These are phyloP conservation scores for Brachyhypopomus occidentalis DNA, from an alignment of 2,113 vertebrate species.

Conservation along the genomic window DNA sequence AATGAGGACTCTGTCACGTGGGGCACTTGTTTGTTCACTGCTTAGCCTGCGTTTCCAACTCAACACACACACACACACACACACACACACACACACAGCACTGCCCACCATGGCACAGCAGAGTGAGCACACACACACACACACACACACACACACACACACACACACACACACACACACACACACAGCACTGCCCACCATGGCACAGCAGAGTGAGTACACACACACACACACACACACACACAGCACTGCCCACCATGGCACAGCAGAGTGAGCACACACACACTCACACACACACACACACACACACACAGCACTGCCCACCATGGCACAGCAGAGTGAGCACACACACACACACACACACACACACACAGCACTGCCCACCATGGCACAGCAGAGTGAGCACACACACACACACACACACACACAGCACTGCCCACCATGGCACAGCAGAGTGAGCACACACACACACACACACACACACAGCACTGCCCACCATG, in stretches of 20 bases:
- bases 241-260: no score
- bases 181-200: no score
- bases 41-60: no score
- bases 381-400: conserved; percentile 91
- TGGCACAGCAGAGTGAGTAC: conserved; percentile 89
- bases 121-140: conserved; percentile 77
- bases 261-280: conserved; percentile 86
- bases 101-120: no score
- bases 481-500: no score
- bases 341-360: conserved; percentile 66
- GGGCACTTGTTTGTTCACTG: conserved; percentile 2
- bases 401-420: conserved; percentile 66
- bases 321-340: conserved; percentile 91
- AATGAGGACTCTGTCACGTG: background rate
- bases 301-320: no score
- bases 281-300: conserved; percentile 2
- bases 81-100: background rate
- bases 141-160: conserved; percentile 69
- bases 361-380: no score
- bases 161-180: conserved; percentile 4
- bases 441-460: conserved; percentile 92
- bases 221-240: conserved; percentile 4
- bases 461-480: conserved; percentile 3
- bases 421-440: no score
- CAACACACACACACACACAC: conserved; percentile 73